phyloP scores from a whole-genome alignment of 1,140 invertebrate genomes.

The Caenorhabditis remanei region DNA sequence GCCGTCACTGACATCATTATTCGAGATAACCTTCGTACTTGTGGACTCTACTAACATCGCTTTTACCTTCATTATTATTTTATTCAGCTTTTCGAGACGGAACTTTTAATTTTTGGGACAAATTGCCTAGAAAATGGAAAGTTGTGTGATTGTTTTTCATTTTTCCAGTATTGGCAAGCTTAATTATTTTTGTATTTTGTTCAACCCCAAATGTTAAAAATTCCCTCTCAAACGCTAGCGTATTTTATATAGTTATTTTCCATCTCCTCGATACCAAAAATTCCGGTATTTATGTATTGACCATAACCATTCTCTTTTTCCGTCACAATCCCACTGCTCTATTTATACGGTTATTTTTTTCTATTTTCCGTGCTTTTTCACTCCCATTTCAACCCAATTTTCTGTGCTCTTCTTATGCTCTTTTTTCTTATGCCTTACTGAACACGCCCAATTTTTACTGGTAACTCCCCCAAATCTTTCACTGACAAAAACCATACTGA shows the following conservation, averaged over 20 bases:
- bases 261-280: neutral
- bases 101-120: neutral
- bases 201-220: too few species aligned
- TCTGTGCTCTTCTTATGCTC: neutral
- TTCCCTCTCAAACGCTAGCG: too few species aligned
- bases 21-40: slow-evolving; percentile 84
- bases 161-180: too few species aligned
- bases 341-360: slow-evolving; percentile 22
- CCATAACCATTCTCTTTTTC: neutral
- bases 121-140: neutral
- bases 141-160: too few species aligned
- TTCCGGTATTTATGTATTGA: slow-evolving; percentile 47
- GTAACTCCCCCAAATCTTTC: too few species aligned
- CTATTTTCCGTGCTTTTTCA: neutral
- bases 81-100: neutral
- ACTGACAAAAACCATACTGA: too few species aligned
- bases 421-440: neutral
- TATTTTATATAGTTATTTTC: neutral
- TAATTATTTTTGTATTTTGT: neutral
- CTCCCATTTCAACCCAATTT: neutral
- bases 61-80: neutral
- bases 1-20: slow-evolving; percentile 99
- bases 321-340: neutral
- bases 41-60: slow-evolving; percentile 58
- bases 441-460: too few species aligned